phyloP scores from a whole-genome alignment of 1,140 invertebrate genomes.

The Maconellicoccus hirsutus region DNA sequence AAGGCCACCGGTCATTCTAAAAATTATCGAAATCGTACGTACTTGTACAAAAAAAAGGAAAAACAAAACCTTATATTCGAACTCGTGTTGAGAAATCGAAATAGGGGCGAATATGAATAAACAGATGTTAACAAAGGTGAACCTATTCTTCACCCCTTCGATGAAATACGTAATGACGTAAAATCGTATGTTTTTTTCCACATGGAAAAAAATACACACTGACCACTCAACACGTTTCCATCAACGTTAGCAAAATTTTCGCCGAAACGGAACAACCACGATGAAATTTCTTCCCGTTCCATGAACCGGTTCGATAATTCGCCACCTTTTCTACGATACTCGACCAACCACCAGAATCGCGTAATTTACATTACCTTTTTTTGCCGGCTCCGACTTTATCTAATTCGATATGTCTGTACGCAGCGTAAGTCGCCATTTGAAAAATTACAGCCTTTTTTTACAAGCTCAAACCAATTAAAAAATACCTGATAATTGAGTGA shows the following conservation, averaged over 20 bases:
- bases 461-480: no score
- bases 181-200: no score
- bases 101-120: neutral
- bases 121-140: neutral
- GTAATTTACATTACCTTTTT: constrained; percentile 42
- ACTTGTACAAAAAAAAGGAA: no score
- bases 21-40: no score
- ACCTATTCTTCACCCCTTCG: no score
- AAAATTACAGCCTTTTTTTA: neutral
- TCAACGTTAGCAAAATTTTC: neutral
- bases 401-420: constrained; percentile 55
- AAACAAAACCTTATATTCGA: no score
- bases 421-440: constrained; percentile 52
- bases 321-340: neutral
- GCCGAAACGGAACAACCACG: neutral
- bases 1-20: no score
- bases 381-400: constrained; percentile 57
- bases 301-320: neutral
- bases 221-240: neutral
- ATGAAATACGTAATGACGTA: no score
- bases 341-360: neutral
- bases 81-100: neutral
- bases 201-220: neutral
- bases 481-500: no score
- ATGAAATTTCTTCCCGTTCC: neutral